Evolutionary conservation across 2,797 vertebrate species (phyloP).

Genomic region (Discoglossus pictus): DNA sequence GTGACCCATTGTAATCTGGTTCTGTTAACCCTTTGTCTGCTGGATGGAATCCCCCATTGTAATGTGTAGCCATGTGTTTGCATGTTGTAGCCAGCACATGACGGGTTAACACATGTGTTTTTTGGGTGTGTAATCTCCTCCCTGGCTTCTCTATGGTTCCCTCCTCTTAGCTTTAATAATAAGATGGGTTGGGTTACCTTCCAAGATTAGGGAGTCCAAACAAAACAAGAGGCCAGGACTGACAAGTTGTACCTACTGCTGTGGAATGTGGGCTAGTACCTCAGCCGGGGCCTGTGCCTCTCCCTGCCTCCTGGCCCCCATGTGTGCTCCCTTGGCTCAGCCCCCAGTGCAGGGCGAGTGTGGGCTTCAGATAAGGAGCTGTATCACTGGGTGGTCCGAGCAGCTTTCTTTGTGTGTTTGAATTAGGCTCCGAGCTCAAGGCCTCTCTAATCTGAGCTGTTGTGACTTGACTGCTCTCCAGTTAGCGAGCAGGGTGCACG

Average conservation of each 20-base stretch:
- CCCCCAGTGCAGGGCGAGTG: not conserved
- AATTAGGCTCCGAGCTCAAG: not conserved
- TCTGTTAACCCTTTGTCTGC: too few relatives aligned
- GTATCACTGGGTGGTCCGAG: not conserved
- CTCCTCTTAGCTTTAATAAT: not conserved
- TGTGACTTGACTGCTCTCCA: not conserved
- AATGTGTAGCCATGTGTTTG: too few relatives aligned
- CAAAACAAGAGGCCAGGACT: not conserved
- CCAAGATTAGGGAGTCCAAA: not conserved
- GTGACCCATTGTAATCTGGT: too few relatives aligned
- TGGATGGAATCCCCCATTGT: too few relatives aligned
- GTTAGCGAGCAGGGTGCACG: not conserved
- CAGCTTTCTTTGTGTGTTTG: not conserved
- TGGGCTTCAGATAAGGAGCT: not conserved
- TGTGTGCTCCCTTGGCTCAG: not conserved
- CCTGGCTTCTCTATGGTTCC: conserved; percentile 1
- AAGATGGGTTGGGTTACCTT: not conserved
- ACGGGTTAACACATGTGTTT: too few relatives aligned
- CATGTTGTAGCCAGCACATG: not conserved
- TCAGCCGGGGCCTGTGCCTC: conserved; percentile 14
- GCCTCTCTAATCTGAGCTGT: not conserved
- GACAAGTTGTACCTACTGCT: not conserved
- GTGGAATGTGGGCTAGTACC: not conserved
- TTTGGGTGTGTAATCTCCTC: not conserved
- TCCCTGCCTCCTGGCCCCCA: not conserved